Evolutionary conservation across 2,113 vertebrate genomes (phyloP).

Genomic region (Aphelocoma coerulescens): DNA sequence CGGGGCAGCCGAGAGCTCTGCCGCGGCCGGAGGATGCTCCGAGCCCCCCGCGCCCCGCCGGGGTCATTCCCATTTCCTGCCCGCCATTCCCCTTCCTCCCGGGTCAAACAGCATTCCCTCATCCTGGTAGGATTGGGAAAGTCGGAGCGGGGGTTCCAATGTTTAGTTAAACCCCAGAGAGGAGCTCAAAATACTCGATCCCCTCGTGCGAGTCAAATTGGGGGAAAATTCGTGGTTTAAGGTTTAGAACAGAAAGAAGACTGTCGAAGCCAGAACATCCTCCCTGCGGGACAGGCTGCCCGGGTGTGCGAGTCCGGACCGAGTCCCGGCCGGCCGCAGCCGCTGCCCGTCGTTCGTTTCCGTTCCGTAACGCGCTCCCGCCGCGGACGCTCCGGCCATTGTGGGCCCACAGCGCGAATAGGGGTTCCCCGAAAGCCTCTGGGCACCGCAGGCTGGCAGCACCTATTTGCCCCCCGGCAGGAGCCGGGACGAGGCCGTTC

Average conservation of each 20-base stretch:
- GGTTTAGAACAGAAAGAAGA: not conserved
- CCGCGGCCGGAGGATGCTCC: not conserved
- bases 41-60: not conserved
- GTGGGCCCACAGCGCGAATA: not conserved
- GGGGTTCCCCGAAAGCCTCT: not conserved
- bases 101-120: not conserved
- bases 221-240: accelerated
- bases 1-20: not conserved
- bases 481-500: not conserved
- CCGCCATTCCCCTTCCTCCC: not conserved
- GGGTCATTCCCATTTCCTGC: not conserved
- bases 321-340: not conserved
- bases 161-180: not conserved
- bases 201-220: accelerated
- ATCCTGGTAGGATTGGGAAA: not conserved
- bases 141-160: not conserved
- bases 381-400: not conserved
- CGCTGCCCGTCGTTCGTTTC: not conserved
- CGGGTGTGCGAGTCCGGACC: not conserved
- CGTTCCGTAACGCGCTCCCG: not conserved
- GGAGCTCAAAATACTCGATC: not conserved
- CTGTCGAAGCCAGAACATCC: not conserved
- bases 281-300: not conserved
- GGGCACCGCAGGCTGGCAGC: not conserved
- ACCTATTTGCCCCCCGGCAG: accelerated